Evolutionary conservation across 2,113 vertebrate genomes (phyloP).

Genomic region (Mustelus asterias): DNA sequence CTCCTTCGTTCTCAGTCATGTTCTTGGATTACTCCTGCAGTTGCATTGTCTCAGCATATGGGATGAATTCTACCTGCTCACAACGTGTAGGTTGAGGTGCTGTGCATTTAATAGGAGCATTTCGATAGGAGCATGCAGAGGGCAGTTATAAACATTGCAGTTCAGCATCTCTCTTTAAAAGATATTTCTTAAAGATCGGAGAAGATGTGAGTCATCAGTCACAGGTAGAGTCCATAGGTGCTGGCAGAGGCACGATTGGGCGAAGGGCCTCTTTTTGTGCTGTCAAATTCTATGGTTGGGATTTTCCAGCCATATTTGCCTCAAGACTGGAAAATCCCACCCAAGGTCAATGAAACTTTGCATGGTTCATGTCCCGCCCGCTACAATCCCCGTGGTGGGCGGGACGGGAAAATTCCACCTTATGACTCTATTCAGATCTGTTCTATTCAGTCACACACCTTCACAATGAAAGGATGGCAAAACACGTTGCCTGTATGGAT

Average conservation of each 20-base stretch:
- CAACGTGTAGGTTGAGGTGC: background rate
- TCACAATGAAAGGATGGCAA: too few species aligned
- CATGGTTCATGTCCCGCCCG: too few species aligned
- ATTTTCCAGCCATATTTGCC: too few species aligned
- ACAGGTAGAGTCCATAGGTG: too few species aligned
- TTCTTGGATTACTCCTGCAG: background rate
- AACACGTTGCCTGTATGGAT: too few species aligned
- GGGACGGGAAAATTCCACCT: too few species aligned
- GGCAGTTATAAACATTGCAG: background rate
- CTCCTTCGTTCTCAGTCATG: background rate
- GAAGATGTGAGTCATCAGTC: background rate
- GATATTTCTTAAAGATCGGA: background rate
- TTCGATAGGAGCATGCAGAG: background rate
- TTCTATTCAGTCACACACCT: background rate
- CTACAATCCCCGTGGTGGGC: too few species aligned
- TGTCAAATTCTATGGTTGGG: too few species aligned
- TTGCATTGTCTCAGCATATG: background rate
- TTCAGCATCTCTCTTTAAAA: background rate
- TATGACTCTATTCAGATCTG: background rate
- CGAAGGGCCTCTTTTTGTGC: too few species aligned
- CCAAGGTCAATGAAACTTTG: too few species aligned
- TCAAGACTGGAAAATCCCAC: too few species aligned
- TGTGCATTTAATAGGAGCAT: background rate
- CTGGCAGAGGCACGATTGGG: too few species aligned
- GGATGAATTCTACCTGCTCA: background rate